Conservation (phyloP, 1,140 invertebrate genomes). For the Drosophila lacertosa region DNA sequence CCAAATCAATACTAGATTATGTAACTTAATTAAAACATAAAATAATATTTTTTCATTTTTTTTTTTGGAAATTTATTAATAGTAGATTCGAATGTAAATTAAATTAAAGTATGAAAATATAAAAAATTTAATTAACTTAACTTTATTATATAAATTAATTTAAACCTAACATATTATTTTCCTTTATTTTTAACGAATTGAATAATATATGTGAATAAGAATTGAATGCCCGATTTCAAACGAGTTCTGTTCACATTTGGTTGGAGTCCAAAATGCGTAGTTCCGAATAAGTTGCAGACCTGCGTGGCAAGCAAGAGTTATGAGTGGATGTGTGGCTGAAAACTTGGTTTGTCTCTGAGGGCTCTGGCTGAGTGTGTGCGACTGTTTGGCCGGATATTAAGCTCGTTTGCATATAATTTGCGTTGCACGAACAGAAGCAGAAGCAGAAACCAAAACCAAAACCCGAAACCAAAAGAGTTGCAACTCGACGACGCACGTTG, state of each 20-base stretch:
- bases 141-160: too few relatives aligned
- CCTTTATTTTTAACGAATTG: too few relatives aligned
- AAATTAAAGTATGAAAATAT: too few relatives aligned
- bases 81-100: too few relatives aligned
- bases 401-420: slow-evolving; percentile 82
- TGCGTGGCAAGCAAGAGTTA: slow-evolving; percentile 2
- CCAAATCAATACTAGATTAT: too few relatives aligned
- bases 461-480: slow-evolving; percentile 25
- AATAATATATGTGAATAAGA: too few relatives aligned
- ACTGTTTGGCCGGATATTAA: slow-evolving; percentile 79
- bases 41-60: too few relatives aligned
- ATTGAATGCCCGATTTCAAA: background rate
- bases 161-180: too few relatives aligned
- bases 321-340: background rate
- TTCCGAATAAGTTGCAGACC: background rate
- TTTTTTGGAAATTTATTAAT: too few relatives aligned
- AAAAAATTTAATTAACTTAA: too few relatives aligned
- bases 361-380: slow-evolving; percentile 21
- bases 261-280: background rate
- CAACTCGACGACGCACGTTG: slow-evolving; percentile 43
- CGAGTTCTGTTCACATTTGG: background rate
- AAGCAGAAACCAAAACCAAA: slow-evolving; percentile 32
- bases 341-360: too few relatives aligned
- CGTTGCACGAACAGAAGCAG: slow-evolving; percentile 69
- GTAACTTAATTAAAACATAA: too few relatives aligned